Conservation (phyloP, 2,113 vertebrate genomes). For the Brachyhypopomus occidentalis region DNA sequence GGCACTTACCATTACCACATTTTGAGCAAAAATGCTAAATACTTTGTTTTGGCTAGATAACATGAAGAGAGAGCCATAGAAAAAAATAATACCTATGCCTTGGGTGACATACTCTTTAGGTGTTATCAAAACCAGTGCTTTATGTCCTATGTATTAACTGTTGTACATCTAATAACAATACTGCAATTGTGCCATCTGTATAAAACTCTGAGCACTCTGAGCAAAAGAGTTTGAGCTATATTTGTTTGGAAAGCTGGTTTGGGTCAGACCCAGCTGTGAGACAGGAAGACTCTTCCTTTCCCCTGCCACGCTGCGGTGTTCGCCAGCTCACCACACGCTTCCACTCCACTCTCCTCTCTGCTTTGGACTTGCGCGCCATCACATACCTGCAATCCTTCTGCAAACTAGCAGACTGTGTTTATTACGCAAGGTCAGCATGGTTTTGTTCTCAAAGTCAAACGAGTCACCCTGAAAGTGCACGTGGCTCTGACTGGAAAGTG, state of each 20-base stretch:
- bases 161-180: neutral
- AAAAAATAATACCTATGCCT: neutral
- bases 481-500: neutral
- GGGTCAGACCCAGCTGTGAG: slow-evolving; percentile 12
- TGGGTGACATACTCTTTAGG: neutral
- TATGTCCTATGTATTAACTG: neutral
- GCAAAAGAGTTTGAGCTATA: too few relatives aligned
- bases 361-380: neutral
- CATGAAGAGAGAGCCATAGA: neutral
- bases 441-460: slow-evolving; percentile 2
- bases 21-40: too few relatives aligned
- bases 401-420: neutral
- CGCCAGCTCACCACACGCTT: neutral
- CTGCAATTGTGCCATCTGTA: slow-evolving; percentile 24
- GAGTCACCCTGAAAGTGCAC: neutral
- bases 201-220: slow-evolving; percentile 18
- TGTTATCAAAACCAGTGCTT: neutral
- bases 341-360: neutral
- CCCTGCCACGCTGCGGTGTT: slow-evolving; percentile 44
- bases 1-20: too few relatives aligned
- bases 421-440: neutral
- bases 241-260: neutral
- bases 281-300: slow-evolving; percentile 41
- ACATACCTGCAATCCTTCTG: neutral
- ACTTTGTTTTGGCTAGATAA: too few relatives aligned